Evolutionary conservation across 2,797 vertebrate genomes (phyloP).

Genomic region (Falco columbarius): DNA sequence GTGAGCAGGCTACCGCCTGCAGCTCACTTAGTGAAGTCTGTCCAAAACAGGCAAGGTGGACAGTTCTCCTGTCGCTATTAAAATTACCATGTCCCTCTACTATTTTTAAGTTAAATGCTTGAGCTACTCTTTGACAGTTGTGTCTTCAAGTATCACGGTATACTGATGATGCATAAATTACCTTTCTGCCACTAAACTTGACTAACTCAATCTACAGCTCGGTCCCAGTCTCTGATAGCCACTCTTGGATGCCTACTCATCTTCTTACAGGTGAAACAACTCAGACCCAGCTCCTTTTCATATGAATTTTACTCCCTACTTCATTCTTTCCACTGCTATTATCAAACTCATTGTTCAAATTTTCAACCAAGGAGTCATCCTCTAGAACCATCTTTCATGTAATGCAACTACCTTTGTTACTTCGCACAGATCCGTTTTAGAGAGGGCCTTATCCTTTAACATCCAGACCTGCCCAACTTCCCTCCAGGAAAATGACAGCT

Average conservation of each 20-base stretch:
- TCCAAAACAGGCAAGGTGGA: not conserved
- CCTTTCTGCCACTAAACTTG: not conserved
- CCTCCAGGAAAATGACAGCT: not conserved
- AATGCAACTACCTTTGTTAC: not conserved
- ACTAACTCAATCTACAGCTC: not conserved
- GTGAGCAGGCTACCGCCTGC: not conserved
- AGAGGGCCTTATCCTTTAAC: not conserved
- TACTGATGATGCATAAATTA: not conserved
- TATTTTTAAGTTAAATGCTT: not conserved
- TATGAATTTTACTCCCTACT: not conserved
- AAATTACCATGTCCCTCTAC: not conserved
- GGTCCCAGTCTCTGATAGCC: not conserved
- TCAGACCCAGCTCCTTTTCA: not conserved
- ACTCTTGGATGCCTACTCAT: not conserved
- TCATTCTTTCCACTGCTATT: not conserved
- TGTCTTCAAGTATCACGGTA: not conserved
- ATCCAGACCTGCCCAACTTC: not conserved
- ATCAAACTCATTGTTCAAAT: not conserved
- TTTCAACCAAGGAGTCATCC: not conserved
- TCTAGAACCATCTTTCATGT: not conserved
- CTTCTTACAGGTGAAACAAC: not conserved
- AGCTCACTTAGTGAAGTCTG: not conserved
- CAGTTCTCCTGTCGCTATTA: not conserved
- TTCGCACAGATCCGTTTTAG: not conserved
- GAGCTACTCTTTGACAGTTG: not conserved